Percentiles rank a stretch among this genome's conserved stretches.
phyloP scores from a whole-genome alignment of 2,797 vertebrate genomes.

The Urocyon cinereoargenteus region DNA sequence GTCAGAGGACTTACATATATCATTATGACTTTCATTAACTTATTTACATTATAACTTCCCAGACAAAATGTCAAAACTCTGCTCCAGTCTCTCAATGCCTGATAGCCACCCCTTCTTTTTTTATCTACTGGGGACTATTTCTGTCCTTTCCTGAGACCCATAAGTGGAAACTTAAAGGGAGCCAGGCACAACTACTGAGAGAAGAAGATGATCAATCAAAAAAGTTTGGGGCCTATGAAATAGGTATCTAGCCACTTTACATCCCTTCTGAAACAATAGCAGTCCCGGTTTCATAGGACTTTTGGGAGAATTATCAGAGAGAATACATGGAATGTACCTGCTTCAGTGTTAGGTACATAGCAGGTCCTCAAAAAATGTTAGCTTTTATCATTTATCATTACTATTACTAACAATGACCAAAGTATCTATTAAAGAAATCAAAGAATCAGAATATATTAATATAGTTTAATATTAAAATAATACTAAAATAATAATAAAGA shows the following conservation, averaged over 20 bases:
- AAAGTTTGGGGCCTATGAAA: not conserved
- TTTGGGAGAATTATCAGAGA: not conserved
- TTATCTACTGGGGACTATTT: not conserved
- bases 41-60: not conserved
- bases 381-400: constrained; percentile 48
- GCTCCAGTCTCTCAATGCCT: not conserved
- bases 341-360: not conserved
- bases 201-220: not conserved
- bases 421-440: constrained; percentile 35
- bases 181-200: not conserved
- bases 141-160: not conserved
- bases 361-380: not conserved
- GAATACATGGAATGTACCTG: not conserved
- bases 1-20: not conserved
- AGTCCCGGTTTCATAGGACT: not conserved
- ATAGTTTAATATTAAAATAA: constrained; percentile 42
- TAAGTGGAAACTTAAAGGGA: not conserved
- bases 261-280: not conserved
- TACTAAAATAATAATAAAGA: constrained; percentile 52
- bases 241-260: not conserved
- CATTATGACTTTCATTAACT: not conserved
- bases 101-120: not conserved
- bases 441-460: constrained; percentile 41
- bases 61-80: not conserved
- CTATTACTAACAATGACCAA: constrained; percentile 21